phyloP scores from a whole-genome alignment of 1,140 invertebrate genomes.

The Lasioglossum baleicum region DNA sequence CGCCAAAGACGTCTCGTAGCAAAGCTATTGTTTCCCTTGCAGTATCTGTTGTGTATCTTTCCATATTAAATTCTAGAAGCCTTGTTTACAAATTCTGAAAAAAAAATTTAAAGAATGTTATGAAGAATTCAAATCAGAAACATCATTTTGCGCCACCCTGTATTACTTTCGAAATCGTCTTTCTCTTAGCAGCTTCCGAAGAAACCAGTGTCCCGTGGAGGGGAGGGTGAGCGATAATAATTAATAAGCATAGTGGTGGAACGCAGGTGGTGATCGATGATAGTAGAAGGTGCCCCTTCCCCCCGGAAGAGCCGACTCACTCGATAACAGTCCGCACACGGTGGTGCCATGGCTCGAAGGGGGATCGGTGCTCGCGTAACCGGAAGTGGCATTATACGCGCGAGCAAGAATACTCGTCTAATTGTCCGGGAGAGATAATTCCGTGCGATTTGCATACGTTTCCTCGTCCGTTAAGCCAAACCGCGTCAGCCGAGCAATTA shows the following conservation, averaged over 20 bases:
- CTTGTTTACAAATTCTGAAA: too few species aligned
- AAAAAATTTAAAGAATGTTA: too few species aligned
- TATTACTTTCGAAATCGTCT: too few species aligned
- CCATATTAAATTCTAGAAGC: too few species aligned
- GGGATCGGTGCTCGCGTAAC: conserved; percentile 49
- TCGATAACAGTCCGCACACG: conserved; percentile 30
- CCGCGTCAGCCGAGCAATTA: conserved; percentile 78
- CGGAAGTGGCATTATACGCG: conserved; percentile 76
- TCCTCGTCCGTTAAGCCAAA: conserved; percentile 74
- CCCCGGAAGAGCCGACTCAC: neutral
- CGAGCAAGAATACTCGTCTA: conserved; percentile 76
- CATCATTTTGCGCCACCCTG: too few species aligned
- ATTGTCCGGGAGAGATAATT: conserved; percentile 78
- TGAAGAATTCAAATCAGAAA: too few species aligned
- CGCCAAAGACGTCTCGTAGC: too few species aligned
- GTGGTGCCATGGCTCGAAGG: conserved; percentile 2
- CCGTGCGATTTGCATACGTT: conserved; percentile 77
- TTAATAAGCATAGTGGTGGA: neutral
- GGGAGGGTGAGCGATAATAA: neutral
- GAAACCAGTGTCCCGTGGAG: too few species aligned
- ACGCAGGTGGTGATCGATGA: conserved; percentile 29
- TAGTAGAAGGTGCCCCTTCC: neutral
- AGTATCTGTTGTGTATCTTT: too few species aligned
- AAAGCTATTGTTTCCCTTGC: too few species aligned
- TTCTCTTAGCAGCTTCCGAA: too few species aligned